Percentiles rank a stretch among this genome's conserved stretches.
These are phyloP conservation scores for Drosophila santomea DNA, from an alignment of 1,140 invertebrate species.

Conservation along the genomic window DNA sequence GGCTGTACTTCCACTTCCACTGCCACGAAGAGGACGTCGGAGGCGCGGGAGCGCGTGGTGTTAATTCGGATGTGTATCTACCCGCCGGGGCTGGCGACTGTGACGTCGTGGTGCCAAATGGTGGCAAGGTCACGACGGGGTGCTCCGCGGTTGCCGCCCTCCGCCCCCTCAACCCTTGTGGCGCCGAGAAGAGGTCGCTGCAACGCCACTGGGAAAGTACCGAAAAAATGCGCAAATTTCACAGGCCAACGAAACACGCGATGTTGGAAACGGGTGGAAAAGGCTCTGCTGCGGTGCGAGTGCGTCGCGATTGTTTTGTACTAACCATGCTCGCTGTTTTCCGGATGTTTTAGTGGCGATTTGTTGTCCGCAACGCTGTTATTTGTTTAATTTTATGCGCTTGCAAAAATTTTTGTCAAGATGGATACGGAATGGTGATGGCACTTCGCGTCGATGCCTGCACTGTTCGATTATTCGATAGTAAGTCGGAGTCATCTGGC, in stretches of 20 bases:
- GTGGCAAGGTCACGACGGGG: conserved; percentile 42
- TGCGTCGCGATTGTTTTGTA: neutral
- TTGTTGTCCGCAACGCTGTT: conserved; percentile 13
- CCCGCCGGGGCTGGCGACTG: conserved; percentile 4
- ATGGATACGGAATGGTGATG: conserved; percentile 19
- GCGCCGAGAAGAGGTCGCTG: conserved; percentile 1
- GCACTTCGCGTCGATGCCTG: neutral
- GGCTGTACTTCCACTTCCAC: conserved; percentile 2
- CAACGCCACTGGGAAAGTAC: conserved; percentile 12
- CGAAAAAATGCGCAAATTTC: conserved; percentile 44
- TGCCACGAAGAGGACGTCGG: neutral
- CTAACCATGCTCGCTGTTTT: conserved; percentile 42
- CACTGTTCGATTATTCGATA: conserved; percentile 1
- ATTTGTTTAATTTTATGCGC: conserved; percentile 28
- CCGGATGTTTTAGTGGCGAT: conserved; percentile 11
- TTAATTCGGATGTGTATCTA: conserved; percentile 39
- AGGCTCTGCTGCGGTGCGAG: neutral
- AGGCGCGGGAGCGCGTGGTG: conserved; percentile 30
- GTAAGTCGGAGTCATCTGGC: neutral
- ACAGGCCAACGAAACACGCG: conserved; percentile 1
- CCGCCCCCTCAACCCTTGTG: neutral
- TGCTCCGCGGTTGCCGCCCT: conserved; percentile 1
- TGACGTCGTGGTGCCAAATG: conserved; percentile 24
- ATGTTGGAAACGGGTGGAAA: neutral
- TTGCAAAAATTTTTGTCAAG: conserved; percentile 49